Percentiles rank a stretch among this genome's conserved stretches.
Conservation (phyloP, 2,888 invertebrate genomes). For the Dioctria rufipes region DNA sequence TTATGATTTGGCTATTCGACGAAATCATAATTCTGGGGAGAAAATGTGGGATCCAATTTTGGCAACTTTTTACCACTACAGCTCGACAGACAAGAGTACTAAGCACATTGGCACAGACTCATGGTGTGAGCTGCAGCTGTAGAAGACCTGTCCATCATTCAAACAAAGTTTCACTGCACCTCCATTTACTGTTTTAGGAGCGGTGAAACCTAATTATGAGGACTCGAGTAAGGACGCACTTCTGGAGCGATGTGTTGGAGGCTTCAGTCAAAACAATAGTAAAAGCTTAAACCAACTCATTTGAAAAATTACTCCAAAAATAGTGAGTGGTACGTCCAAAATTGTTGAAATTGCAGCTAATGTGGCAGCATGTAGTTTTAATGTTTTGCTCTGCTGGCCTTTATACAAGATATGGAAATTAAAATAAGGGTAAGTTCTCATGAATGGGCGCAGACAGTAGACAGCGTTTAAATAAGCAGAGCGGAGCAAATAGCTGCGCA, state of each 20-base stretch:
- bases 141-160: background rate
- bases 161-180: background rate
- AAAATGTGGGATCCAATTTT: constrained; percentile 63
- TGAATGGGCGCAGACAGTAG: too few relatives aligned
- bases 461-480: too few relatives aligned
- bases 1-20: constrained; percentile 63
- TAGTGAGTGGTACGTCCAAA: too few relatives aligned
- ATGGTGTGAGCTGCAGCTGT: background rate
- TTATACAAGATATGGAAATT: background rate
- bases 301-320: too few relatives aligned
- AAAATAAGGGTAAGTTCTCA: too few relatives aligned
- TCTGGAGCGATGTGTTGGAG: constrained; percentile 6
- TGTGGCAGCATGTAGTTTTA: background rate
- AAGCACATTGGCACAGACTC: constrained; percentile 60
- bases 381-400: background rate
- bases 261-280: too few relatives aligned
- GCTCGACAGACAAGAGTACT: constrained; percentile 63
- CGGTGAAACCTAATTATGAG: constrained; percentile 4
- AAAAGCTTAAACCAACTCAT: background rate
- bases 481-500: too few relatives aligned
- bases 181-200: background rate
- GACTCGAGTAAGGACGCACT: background rate
- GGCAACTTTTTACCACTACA: constrained; percentile 63
- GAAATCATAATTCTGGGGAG: constrained; percentile 61
- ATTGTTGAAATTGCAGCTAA: background rate